A percentile compares a stretch with the other conserved stretches of the same genome.
phyloP scores from a whole-genome alignment of 2,797 vertebrate genomes.

The Sylvia borin region DNA sequence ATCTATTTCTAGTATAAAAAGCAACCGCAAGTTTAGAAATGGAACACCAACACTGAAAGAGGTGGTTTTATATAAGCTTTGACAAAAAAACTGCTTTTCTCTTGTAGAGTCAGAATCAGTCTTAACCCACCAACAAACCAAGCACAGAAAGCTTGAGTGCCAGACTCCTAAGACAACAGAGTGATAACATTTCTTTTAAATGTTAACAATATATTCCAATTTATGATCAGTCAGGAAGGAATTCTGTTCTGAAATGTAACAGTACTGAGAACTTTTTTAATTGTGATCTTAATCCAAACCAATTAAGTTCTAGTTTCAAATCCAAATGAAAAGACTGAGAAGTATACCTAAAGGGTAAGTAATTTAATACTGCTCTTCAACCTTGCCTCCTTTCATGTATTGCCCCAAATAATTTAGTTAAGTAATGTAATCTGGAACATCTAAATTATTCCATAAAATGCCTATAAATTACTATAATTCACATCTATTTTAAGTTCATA shows the following conservation, averaged over 20 bases:
- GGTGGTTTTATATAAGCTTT: neutral
- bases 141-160: neutral
- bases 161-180: neutral
- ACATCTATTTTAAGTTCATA: neutral
- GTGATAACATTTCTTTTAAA: neutral
- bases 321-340: neutral
- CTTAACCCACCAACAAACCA: neutral
- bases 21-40: neutral
- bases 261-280: neutral
- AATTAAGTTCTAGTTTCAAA: neutral
- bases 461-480: neutral
- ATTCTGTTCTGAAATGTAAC: neutral
- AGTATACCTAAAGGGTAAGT: neutral
- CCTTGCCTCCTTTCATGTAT: neutral
- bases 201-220: neutral
- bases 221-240: neutral
- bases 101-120: neutral
- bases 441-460: neutral
- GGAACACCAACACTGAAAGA: neutral
- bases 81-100: neutral
- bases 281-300: neutral
- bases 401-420: neutral
- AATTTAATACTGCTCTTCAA: neutral
- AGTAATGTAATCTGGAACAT: neutral
- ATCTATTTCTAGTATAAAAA: neutral